Evolutionary conservation across 2,888 invertebrate species (phyloP), one percentile per base, ranked within the genome.

Genomic region (Nomada flava): DNA sequence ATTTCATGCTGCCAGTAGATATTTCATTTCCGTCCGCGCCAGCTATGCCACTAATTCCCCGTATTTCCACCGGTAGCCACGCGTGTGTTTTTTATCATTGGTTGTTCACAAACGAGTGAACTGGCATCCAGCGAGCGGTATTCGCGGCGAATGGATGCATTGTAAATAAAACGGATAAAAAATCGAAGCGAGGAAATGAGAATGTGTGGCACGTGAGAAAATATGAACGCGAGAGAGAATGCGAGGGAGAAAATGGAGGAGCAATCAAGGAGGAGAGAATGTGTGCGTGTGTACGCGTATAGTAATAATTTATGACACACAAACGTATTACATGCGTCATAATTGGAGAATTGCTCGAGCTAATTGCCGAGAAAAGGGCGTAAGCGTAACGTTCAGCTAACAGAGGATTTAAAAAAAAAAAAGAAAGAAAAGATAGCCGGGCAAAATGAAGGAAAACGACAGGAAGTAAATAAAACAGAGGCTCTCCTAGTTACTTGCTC

Each of bases 401-500:
- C 62, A 59, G 52, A 70, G 64, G 68, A 71, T 77, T 74, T 75
- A 78, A 69, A 62, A 55, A 64, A 52, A 55, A 60, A 10, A 69
- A 76, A 79, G 71, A 36, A 52, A 62, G 47, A 52, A 13, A 11
- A 29, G 20, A 59, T 15, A 57, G 64, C 59, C 47, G 50, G 57
- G 36, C 15, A 77, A 55, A 64, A 63, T 69, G 72, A 63, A 80
- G 67, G 78, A 44, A 76, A 65, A 82, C 36, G 5, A 36, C 36
- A 36, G 73, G 74, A 81, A 78, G 75, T 85, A 75, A 85, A 78
- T 70, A 79, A 84, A 78, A 59, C 74, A 79, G 76, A 82, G 76
- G 77, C 81, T 87, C 88, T 88, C 84, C 87, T 86, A 89, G 88
- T 90, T 89, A 90, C 87, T 90, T 90, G 91, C 91, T 91, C 91